phyloP scores from a whole-genome alignment of 2,888 invertebrate species.

The Lydus trimaculatus region DNA sequence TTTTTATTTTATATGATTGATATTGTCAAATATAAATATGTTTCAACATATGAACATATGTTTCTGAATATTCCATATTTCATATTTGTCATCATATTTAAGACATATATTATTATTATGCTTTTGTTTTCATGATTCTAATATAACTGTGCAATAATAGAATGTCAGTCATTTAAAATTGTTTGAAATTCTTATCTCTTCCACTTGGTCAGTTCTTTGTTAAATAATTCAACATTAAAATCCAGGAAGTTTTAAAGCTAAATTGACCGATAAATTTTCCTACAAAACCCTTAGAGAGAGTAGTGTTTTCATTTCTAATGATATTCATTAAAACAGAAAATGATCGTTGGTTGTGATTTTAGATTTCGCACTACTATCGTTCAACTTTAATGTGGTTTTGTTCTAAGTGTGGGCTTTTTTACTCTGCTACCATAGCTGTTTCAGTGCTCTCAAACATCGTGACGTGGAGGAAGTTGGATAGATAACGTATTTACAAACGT shows the following conservation, averaged over 20 bases:
- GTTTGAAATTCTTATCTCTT: constrained; percentile 20
- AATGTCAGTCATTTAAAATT: constrained; percentile 1
- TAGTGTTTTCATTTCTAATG: background rate
- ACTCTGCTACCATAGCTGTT: no score
- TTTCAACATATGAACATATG: constrained; percentile 14
- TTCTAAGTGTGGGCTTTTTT: no score
- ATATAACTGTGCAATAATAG: background rate
- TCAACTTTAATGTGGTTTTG: no score
- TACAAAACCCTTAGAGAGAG: background rate
- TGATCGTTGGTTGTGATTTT: background rate
- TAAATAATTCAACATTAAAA: background rate
- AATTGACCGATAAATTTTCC: background rate
- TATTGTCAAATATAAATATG: background rate
- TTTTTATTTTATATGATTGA: background rate
- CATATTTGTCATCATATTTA: constrained; percentile 11
- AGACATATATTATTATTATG: constrained; percentile 20
- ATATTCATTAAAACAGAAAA: background rate
- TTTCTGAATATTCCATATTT: constrained; percentile 19
- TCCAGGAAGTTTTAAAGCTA: background rate
- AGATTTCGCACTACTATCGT: no score
- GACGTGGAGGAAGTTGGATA: no score
- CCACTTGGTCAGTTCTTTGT: constrained; percentile 12
- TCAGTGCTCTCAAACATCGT: no score
- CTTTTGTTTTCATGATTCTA: constrained; percentile 6
- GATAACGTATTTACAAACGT: no score